Base-by-base conservation (phyloP, 2,113 vertebrate genomes). In the Pelodiscus sinensis region DNA sequence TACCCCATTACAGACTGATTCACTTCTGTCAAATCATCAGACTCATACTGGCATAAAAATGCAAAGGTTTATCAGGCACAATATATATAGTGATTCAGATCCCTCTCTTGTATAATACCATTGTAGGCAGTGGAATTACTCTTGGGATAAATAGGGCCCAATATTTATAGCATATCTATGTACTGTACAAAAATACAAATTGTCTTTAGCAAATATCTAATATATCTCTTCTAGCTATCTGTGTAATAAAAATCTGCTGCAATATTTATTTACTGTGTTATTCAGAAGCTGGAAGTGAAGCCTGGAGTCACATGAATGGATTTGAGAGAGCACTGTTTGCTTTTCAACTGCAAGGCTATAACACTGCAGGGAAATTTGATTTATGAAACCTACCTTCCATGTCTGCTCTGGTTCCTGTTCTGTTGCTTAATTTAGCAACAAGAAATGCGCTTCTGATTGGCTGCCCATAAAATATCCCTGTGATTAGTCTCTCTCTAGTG, bases 391-490 rank as follows among this genome's bases (percentile, higher is more conserved):
- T 82, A 51, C 90, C 93, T 79, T 89, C 92, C 90, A 83, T 21
- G 89, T 89, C 94, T 96, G 95, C 95, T 92, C 95, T 93, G 92
- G 86, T 94, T 85, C 27, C 84, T 86, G 94, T 85, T 93, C 88
- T 92, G 93, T 91, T 95, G 94, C 96, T 97, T 96, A 96, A 96
- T 96, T 96, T 97, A 97, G 95, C 96, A 97, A 78, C 87, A 82
- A 82, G 84, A 79, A 87, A 90, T 25, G 0, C 2, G 84, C 93
- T 92, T 86, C 93, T 92, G 95, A 94, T 96, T 97, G 96, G 96
- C 94, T 93, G 86, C 87, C 84, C 84, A 38, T 73, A 51, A 96
- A 58, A 87, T 90, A 89, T 84, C 91, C 11, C 91, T 57, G 92
- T 29, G 65, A 93, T 91, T 94, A 95, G 89, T 84, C 96, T 91